Evolutionary conservation across 2,797 vertebrate species (phyloP).

Genomic region (Poeciliopsis paucimaculata): DNA sequence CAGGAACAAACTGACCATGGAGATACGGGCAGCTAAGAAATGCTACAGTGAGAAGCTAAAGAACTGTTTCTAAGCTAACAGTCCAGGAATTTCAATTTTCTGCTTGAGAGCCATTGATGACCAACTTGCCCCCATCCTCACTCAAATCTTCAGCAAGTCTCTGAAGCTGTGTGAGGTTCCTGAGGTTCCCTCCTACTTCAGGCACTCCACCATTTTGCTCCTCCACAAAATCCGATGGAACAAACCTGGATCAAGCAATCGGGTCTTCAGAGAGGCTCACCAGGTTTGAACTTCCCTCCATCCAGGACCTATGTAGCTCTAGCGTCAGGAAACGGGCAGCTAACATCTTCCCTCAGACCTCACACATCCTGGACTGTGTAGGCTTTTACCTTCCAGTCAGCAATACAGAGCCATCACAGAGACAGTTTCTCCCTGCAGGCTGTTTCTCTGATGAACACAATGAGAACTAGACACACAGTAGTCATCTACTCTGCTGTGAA

Average conservation of each 20-base stretch:
- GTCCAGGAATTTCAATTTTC: not conserved
- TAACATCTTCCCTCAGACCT: not conserved
- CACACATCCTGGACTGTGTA: not conserved
- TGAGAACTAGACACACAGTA: not conserved
- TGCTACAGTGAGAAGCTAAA: not conserved
- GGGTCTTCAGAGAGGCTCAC: too few relatives aligned
- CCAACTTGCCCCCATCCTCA: not conserved
- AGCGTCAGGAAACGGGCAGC: not conserved
- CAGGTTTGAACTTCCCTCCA: too few relatives aligned
- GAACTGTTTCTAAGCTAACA: not conserved
- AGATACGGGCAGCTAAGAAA: not conserved
- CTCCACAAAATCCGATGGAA: too few relatives aligned
- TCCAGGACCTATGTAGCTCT: not conserved
- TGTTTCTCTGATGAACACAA: not conserved
- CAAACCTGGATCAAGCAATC: too few relatives aligned
- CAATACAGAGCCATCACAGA: not conserved
- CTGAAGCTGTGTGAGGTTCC: too few relatives aligned
- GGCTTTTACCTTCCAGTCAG: not conserved
- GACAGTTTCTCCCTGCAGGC: not conserved
- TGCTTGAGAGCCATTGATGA: not conserved
- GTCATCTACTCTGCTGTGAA: too few relatives aligned
- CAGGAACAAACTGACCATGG: not conserved
- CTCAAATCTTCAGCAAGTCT: not conserved
- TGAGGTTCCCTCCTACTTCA: not conserved
- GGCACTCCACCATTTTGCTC: too few relatives aligned